Percentiles rank a stretch among this genome's conserved stretches.
Evolutionary conservation across 2,113 vertebrate genomes (phyloP).

Genomic region (Furnarius figulus): DNA sequence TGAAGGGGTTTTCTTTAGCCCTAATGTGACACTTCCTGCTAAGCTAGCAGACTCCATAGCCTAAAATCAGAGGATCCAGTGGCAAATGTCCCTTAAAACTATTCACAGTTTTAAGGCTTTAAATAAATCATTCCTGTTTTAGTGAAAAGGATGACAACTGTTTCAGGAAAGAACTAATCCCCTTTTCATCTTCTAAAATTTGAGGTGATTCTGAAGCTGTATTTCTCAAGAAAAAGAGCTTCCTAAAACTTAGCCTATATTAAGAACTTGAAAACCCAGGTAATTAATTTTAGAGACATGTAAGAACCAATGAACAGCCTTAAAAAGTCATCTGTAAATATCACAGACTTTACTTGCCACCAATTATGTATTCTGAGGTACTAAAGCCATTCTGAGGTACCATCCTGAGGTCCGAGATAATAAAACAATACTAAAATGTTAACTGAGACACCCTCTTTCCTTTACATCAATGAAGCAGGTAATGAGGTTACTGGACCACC

Average conservation of each 20-base stretch:
- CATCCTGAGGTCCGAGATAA: not conserved
- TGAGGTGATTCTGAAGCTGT: not conserved
- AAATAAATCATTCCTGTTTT: not conserved
- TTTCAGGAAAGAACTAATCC: not conserved
- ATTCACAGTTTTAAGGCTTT: not conserved
- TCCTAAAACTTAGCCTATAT: not conserved
- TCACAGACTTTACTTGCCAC: not conserved
- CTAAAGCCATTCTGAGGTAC: not conserved
- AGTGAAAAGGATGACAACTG: not conserved
- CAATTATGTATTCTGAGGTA: not conserved
- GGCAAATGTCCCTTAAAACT: not conserved
- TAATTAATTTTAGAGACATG: not conserved
- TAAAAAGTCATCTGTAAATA: not conserved
- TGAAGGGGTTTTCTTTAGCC: not conserved
- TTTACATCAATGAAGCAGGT: not conserved
- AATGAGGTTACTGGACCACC: not conserved
- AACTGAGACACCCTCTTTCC: not conserved
- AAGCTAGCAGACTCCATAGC: not conserved
- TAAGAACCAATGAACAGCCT: not conserved
- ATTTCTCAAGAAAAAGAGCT: not conserved
- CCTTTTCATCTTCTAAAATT: not conserved
- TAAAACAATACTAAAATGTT: not conserved
- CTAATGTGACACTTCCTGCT: not conserved
- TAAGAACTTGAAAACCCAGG: not conserved
- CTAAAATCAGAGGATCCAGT: constrained; percentile 4